These are phyloP conservation scores for Eilema depressum DNA, from an alignment of 2,888 invertebrate genomes.

Conservation along the genomic window DNA sequence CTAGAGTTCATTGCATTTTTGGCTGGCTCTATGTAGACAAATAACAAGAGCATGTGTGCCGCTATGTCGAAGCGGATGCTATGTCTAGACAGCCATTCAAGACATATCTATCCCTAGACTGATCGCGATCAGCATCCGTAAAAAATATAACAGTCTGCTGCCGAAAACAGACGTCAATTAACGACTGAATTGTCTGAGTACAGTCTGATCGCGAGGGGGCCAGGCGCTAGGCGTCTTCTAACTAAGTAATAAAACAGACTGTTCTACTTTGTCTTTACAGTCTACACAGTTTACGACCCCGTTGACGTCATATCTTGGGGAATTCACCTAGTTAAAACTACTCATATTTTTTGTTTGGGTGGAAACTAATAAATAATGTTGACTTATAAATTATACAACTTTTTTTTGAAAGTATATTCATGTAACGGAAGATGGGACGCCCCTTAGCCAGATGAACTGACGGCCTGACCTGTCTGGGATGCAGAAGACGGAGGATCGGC, in stretches of 20 bases:
- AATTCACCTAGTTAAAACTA: not conserved
- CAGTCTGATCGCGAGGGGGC: not conserved
- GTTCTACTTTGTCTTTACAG: not conserved
- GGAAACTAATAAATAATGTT: not conserved
- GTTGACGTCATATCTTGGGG: not conserved
- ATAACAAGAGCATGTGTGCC: slow-evolving; percentile 60
- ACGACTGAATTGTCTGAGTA: slow-evolving; percentile 55
- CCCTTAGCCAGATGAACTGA: too few relatives aligned
- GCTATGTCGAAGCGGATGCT: slow-evolving; percentile 68
- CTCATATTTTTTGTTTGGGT: not conserved
- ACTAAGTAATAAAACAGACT: slow-evolving; percentile 1
- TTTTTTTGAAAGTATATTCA: not conserved
- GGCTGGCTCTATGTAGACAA: slow-evolving; percentile 58
- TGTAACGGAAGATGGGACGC: too few relatives aligned
- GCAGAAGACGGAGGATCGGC: too few relatives aligned
- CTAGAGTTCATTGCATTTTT: slow-evolving; percentile 72
- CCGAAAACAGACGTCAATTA: slow-evolving; percentile 68
- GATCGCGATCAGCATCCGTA: slow-evolving; percentile 66
- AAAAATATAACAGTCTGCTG: slow-evolving; percentile 66
- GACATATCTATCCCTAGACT: slow-evolving; percentile 72
- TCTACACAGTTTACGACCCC: not conserved
- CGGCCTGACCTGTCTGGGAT: too few relatives aligned
- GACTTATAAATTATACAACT: not conserved
- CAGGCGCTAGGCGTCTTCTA: not conserved
- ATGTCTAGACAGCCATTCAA: slow-evolving; percentile 76